phyloP scores from a whole-genome alignment of 2,888 invertebrate genomes.

The Nymphalis urticae region DNA sequence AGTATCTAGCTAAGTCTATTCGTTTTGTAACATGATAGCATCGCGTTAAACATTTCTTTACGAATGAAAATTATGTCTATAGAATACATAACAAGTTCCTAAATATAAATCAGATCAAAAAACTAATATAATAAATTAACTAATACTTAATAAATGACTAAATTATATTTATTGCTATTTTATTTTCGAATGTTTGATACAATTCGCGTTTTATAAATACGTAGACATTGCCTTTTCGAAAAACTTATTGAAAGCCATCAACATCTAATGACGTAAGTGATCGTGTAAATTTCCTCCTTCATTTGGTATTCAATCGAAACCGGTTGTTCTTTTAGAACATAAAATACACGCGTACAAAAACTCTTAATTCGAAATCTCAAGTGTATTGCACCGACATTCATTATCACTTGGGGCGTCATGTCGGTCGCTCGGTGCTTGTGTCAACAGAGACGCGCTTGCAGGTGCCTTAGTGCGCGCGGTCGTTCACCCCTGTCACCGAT shows the following conservation, averaged over 20 bases:
- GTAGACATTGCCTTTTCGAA: background rate
- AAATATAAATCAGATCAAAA: background rate
- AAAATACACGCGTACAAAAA: slow-evolving; percentile 22
- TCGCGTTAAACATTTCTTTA: slow-evolving; percentile 5
- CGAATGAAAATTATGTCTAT: no score
- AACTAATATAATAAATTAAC: background rate
- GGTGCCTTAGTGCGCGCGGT: slow-evolving; percentile 67
- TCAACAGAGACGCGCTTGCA: slow-evolving; percentile 76
- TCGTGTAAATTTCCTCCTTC: slow-evolving; percentile 37
- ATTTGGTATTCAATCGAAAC: slow-evolving; percentile 35
- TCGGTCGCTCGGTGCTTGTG: slow-evolving; percentile 59
- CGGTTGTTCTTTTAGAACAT: slow-evolving; percentile 36
- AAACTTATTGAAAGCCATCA: slow-evolving; percentile 21
- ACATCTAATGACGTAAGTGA: slow-evolving; percentile 36
- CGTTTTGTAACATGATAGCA: slow-evolving; percentile 44
- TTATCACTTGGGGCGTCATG: slow-evolving; percentile 72
- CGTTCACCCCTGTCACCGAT: slow-evolving; percentile 70
- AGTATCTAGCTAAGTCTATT: slow-evolving; percentile 55
- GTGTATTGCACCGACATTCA: slow-evolving; percentile 64
- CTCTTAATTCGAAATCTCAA: slow-evolving; percentile 51
- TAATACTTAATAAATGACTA: background rate
- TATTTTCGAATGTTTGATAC: background rate
- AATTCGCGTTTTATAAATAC: background rate
- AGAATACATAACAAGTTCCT: background rate
- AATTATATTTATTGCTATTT: background rate